These are phyloP conservation scores for Anadara kagoshimensis DNA, from an alignment of 1,140 invertebrate species.

Conservation along the genomic window DNA sequence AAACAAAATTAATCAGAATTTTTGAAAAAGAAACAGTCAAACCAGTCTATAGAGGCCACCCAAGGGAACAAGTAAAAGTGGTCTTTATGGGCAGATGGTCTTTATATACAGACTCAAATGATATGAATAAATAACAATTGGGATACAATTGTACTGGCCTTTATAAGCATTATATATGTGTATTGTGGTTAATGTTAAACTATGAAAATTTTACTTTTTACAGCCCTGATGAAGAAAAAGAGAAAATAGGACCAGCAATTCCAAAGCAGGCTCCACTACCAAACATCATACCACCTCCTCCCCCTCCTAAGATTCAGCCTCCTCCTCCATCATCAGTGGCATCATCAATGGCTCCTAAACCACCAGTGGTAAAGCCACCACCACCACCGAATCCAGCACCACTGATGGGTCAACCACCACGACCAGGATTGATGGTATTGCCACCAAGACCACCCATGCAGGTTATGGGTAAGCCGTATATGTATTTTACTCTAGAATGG, in stretches of 20 bases:
- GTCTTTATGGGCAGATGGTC: too few relatives aligned
- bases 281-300: conserved; percentile 60
- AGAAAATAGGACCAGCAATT: conserved; percentile 77
- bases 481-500: not conserved
- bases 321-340: conserved; percentile 36
- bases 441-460: conserved; percentile 60
- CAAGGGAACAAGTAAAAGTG: too few relatives aligned
- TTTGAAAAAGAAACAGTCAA: too few relatives aligned
- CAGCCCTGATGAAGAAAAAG: conserved; percentile 92
- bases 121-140: too few relatives aligned
- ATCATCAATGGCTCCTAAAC: conserved; percentile 39
- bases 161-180: too few relatives aligned
- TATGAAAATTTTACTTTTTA: too few relatives aligned
- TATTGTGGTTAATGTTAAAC: too few relatives aligned
- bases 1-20: too few relatives aligned
- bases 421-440: conserved; percentile 57
- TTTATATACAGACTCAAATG: too few relatives aligned
- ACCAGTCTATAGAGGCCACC: too few relatives aligned
- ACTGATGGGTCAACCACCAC: conserved; percentile 50
- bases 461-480: conserved; percentile 55
- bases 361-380: conserved; percentile 30
- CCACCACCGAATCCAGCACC: conserved; percentile 56
- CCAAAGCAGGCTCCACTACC: conserved; percentile 52
- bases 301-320: conserved; percentile 47
- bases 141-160: too few relatives aligned